phyloP scores from a whole-genome alignment of 35 echinoderm and acorn worm species.

The Amphiura filiformis region DNA sequence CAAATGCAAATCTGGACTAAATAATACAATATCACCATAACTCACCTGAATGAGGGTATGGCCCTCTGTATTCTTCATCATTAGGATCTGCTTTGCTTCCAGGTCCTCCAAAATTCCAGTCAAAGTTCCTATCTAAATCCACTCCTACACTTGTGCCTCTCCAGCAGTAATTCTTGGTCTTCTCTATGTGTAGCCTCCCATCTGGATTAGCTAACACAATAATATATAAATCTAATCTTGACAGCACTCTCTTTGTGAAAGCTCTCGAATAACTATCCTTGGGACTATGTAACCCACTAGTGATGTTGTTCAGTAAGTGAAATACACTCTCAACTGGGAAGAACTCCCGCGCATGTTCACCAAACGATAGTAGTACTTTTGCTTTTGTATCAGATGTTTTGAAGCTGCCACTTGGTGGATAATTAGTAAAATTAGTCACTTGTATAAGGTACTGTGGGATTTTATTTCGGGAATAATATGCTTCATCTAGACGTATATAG shows the following conservation, averaged over 20 bases:
- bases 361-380: conserved; percentile 83
- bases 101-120: conserved; percentile 87
- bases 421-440: conserved; percentile 83
- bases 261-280: conserved; percentile 20
- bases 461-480: conserved; percentile 62
- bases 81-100: conserved; percentile 80
- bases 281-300: conserved; percentile 48
- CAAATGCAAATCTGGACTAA: no score
- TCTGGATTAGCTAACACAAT: conserved; percentile 88
- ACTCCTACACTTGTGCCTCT: conserved; percentile 91
- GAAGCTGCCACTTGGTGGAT: conserved; percentile 27
- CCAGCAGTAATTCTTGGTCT: conserved; percentile 93
- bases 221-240: conserved; percentile 80
- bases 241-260: conserved; percentile 60
- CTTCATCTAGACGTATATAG: conserved; percentile 56
- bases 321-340: conserved; percentile 91
- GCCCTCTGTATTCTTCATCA: conserved; percentile 93
- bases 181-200: conserved; percentile 79
- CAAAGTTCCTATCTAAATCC: conserved; percentile 94
- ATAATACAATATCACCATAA: background rate
- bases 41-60: conserved; percentile 69
- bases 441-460: conserved; percentile 71
- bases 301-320: conserved; percentile 70
- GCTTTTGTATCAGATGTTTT: conserved; percentile 51
- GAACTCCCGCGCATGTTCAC: conserved; percentile 95